Base-by-base conservation (phyloP, 2,888 invertebrate species). In the Meiosimyza platycephala region DNA sequence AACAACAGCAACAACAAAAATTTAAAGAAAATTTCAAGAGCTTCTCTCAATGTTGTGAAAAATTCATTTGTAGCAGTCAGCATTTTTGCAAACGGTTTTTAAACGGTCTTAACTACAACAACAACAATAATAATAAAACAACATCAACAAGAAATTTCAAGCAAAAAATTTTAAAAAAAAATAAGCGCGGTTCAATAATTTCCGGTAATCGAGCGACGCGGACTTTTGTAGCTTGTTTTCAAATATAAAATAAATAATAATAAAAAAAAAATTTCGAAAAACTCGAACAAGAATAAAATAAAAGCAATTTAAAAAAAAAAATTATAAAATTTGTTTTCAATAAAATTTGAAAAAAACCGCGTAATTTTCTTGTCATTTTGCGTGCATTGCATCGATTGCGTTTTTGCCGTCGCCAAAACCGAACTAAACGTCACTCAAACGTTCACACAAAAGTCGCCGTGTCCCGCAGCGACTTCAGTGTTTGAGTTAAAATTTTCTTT, bases 301-400 rank as follows among this genome's bases (percentile, higher is more conserved):
- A 40, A 6, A 40, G 40, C 4, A 40, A 40, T 40, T 40, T 40
- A 9, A 40, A 40, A 40, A 40, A 40, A 40, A 40, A 28, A 28
- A 28, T 28, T 28, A 28, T 28, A 0, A 28, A 28, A 28, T 28
- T 28, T 2, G 28, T 3, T 28, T 40, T 40, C 4, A 40, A 71
- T 75, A 65, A 69, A 73, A 76, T 64, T 66, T 22, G 54, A 72
- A 57, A 75, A n/a, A 48, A 77, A 79, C 78, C 79, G 75, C 71
- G 83, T 83, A 84, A 85, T 84, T 84, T 85, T 84, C 83, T 82
- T 74, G 75, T 79, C 78, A 78, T 81, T 85, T 84, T 85, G 84
- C 84, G 85, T 84, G 9, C 5, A 64, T 80, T 76, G 74, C 72
- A 67, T 76, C 76, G 75, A 74, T 72, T 72, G 78, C 76, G 66